Conservation (phyloP, 2,113 vertebrate species). For the Machaerirhynchus nigripectus region DNA sequence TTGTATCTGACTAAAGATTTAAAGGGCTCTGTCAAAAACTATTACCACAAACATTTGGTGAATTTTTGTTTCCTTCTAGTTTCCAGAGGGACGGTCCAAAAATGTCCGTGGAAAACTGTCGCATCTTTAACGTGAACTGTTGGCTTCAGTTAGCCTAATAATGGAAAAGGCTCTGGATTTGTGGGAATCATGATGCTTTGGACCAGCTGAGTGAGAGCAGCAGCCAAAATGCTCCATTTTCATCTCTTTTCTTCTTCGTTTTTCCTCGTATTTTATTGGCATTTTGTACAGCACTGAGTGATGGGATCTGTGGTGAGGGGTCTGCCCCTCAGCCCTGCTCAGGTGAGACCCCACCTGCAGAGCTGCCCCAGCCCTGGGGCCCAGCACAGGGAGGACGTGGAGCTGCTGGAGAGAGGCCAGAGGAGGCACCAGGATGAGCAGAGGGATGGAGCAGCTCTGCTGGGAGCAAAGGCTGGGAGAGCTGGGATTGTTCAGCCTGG, state of each 20-base stretch:
- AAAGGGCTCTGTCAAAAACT: not conserved
- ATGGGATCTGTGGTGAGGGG: not conserved
- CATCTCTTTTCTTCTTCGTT: not conserved
- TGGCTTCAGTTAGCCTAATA: not conserved
- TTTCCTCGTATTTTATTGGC: not conserved
- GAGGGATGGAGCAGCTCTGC: too few species aligned
- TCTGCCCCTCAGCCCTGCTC: not conserved
- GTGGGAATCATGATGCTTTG: not conserved
- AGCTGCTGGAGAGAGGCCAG: too few species aligned
- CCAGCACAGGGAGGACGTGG: not conserved
- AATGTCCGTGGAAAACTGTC: not conserved
- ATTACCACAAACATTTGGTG: not conserved
- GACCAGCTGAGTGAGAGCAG: not conserved
- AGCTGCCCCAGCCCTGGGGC: not conserved
- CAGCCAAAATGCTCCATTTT: not conserved
- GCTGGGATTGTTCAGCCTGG: too few species aligned
- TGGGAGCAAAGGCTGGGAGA: too few species aligned
- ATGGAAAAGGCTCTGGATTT: not conserved
- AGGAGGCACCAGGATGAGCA: too few species aligned
- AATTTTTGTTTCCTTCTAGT: not conserved
- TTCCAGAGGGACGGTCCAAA: fast-evolving
- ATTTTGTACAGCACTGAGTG: not conserved
- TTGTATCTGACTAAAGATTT: not conserved
- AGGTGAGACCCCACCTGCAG: not conserved
- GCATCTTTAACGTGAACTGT: not conserved